Evolutionary conservation across 2,113 vertebrate species (phyloP), one percentile per base, ranked within the genome.

Genomic region (Rallus limicola): DNA sequence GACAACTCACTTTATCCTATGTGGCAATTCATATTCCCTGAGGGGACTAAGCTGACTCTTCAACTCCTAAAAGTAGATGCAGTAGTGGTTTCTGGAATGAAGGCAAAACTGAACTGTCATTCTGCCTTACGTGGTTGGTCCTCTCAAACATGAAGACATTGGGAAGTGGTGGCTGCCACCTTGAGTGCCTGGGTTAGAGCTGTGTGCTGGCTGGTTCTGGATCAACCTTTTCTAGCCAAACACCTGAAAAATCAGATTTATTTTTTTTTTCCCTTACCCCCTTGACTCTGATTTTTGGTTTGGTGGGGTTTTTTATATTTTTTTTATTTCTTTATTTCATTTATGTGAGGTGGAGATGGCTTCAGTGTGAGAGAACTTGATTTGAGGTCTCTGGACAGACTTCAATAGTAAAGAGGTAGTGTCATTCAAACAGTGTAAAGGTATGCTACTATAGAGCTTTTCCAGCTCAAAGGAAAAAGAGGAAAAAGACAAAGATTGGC

Each of bases 21-120:
- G 58, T 92, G 93, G 90, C 93, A 90, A 50, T 88, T 92, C 33
- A 0, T 72, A 40, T 96, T 86, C 93, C 96, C 93, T 90, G 52
- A 92, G 90, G 93, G 94, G n/a, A 78, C 88, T 53, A 28, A 38
- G 85, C 86, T 87, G 86, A 90, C 86, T 94, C 76, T 86, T 92
- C 64, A 75, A 0, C 86, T 94, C 83, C 46, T 93, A 50, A 86
- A 95, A 96, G 93, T 88, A 93, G 96, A 86, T 88, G 65, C 72
- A 50, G 42, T 34, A 34, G 92, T 92, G 82, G 79, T 86, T 93
- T 93, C 88, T 95, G 83, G 90, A 90, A 74, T 74, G 55, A 78
- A 88, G 93, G 90, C 91, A 96, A 95, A 83, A 68, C 84, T 76
- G 65, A 84, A 6, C 72, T 93, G 95, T 94, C 86, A 56, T 19